Conservation (phyloP, 2,113 vertebrate genomes). For the Crotophaga sulcirostris region DNA sequence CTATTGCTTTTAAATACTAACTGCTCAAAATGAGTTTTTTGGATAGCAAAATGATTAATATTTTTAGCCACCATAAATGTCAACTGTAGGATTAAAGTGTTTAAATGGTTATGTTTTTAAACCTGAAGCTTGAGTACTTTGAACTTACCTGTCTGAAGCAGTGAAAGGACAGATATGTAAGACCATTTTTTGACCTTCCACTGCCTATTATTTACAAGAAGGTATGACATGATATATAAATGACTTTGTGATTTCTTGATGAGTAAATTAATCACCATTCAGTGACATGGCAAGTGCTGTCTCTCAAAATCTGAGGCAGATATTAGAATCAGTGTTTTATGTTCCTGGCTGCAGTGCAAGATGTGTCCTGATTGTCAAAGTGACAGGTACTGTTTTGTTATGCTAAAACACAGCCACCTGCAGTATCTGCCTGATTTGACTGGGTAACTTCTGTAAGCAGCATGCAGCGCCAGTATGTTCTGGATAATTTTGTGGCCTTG, state of each 20-base stretch:
- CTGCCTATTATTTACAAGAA: slow-evolving; percentile 12
- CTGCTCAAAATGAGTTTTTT: slow-evolving; percentile 71
- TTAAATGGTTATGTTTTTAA: slow-evolving; percentile 68
- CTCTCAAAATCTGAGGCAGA: slow-evolving; percentile 3
- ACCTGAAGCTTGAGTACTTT: slow-evolving; percentile 55
- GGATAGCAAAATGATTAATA: slow-evolving; percentile 71
- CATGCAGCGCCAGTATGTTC: background rate
- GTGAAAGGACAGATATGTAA: background rate
- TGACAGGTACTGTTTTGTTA: slow-evolving; percentile 38
- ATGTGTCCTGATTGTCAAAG: background rate
- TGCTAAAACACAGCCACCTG: background rate
- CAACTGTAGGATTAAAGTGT: slow-evolving; percentile 70
- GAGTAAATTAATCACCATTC: slow-evolving; percentile 56
- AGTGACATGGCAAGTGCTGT: background rate
- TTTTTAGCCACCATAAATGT: slow-evolving; percentile 69
- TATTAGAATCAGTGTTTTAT: background rate
- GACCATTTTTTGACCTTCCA: background rate
- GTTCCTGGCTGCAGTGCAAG: background rate
- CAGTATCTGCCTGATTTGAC: background rate
- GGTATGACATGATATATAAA: background rate
- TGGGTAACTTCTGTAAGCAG: background rate
- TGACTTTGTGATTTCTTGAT: background rate
- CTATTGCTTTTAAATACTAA: slow-evolving; percentile 77
- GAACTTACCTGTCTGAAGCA: slow-evolving; percentile 16
- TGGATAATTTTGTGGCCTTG: slow-evolving; percentile 47